Evolutionary conservation across 2,797 vertebrate species (phyloP), one percentile per base, ranked within the genome.

Genomic region (Diglossa cyanea): DNA sequence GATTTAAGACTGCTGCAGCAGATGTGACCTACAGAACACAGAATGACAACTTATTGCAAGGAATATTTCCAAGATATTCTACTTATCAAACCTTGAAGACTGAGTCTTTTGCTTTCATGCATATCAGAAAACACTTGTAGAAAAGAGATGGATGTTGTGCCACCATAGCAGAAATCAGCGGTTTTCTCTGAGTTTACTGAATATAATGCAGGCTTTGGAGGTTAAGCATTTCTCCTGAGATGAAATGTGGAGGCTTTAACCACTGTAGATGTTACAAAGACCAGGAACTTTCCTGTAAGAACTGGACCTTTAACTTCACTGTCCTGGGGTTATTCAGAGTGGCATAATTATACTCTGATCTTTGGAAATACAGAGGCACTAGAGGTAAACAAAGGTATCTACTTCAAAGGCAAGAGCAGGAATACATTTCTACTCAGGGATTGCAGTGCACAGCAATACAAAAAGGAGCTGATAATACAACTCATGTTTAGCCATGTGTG

Each of bases 381-480:
- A 9, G 9, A n/a, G 40, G 17, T 55, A 47, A 47, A 23, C 94
- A 95, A 93, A 96, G 55, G 44, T 81, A 86, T 39, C 58, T 63
- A 90, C 82, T 94, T 96, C 92, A 96, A 96, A 96, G 86, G 58
- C n/a, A 96, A 71, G 72, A 88, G 51, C 39, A 78, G 47, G 58
- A 89, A 90, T 55, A 80, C 37, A 86, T 88, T 94, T 83, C 77
- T 40, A 86, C 84, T 90, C 65, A 33, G 37, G 71, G 62, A 71
- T 3, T 73, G 88, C 30, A 81, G 62, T 6, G 1, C 62, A 78
- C 24, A 90, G 92, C 70, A 72, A 58, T 62, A 88, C 37, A 80
- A 77, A 90, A 75, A 86, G 51, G 33, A 91, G 37, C 20, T 83
- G 81, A 54, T 77, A 78, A 83, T 25, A 70, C 33, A 90, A 35